Percentiles rank a stretch among this genome's conserved stretches.
These are phyloP conservation scores for Brachionus plicatilis DNA, from an alignment of 1,140 invertebrate species.

Conservation along the genomic window DNA sequence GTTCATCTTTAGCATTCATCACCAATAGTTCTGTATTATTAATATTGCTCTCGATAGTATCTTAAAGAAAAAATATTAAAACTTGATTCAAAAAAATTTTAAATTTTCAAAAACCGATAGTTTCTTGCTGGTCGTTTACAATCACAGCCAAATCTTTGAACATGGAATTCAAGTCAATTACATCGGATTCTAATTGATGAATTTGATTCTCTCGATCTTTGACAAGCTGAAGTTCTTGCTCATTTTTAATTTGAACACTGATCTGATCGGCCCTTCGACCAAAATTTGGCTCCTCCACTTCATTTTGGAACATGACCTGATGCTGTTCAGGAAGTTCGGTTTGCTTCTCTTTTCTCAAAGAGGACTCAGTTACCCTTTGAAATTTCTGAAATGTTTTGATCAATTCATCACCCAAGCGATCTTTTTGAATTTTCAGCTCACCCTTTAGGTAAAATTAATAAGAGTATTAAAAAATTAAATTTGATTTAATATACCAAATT, in stretches of 20 bases:
- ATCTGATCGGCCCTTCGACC: not conserved
- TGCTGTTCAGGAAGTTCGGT: not conserved
- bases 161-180: constrained; percentile 38
- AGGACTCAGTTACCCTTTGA: not conserved
- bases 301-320: not conserved
- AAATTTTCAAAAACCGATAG: not conserved
- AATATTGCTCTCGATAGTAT: constrained; percentile 36
- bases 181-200: constrained; percentile 35
- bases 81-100: not conserved
- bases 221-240: not conserved
- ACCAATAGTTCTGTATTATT: not conserved
- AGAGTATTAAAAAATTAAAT: not conserved
- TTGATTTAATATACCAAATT: not conserved
- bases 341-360: constrained; percentile 5
- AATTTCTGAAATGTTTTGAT: constrained; percentile 18
- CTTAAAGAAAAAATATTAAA: not conserved
- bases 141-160: constrained; percentile 41
- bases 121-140: constrained; percentile 39
- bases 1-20: not conserved
- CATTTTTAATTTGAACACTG: not conserved
- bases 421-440: constrained; percentile 33
- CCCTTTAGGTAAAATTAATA: not conserved
- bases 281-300: not conserved
- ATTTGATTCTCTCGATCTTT: constrained; percentile 28
- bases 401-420: not conserved